These are phyloP conservation scores for Ostrea edulis DNA, from an alignment of 1,140 invertebrate species.

Conservation along the genomic window DNA sequence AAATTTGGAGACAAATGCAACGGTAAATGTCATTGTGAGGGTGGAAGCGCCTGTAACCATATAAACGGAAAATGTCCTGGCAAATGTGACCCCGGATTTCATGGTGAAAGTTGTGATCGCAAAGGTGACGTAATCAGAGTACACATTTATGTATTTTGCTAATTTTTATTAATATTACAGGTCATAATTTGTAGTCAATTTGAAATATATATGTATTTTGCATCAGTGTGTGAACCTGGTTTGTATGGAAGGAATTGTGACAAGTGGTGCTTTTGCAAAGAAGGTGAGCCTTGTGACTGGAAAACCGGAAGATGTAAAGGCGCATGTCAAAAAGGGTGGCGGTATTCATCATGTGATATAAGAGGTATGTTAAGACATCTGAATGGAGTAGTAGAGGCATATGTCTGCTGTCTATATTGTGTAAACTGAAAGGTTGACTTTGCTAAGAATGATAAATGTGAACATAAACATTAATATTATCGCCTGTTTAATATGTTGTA, in stretches of 20 bases:
- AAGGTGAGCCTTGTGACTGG: background rate
- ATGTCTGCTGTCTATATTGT: background rate
- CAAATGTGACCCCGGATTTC: background rate
- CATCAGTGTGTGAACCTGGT: background rate
- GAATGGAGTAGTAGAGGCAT: background rate
- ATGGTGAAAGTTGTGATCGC: background rate
- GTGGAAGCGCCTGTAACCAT: background rate
- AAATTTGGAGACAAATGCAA: background rate
- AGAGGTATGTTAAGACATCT: background rate
- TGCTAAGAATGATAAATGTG: background rate
- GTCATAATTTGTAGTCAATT: background rate
- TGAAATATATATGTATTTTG: background rate
- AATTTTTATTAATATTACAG: background rate
- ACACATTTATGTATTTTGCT: background rate
- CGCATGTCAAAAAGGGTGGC: background rate
- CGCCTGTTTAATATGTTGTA: too few species aligned
- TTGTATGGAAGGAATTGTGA: constrained; percentile 9
- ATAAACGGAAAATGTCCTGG: background rate
- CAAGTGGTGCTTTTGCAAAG: constrained; percentile 17
- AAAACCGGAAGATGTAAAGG: background rate
- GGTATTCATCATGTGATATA: background rate
- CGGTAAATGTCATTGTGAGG: background rate
- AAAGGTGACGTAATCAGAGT: background rate
- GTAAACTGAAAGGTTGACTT: background rate
- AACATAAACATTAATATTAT: too few species aligned